Evolutionary conservation across 1,140 invertebrate species (phyloP), one percentile per base, ranked within the genome.

Genomic region (Saccostrea cuccullata): DNA sequence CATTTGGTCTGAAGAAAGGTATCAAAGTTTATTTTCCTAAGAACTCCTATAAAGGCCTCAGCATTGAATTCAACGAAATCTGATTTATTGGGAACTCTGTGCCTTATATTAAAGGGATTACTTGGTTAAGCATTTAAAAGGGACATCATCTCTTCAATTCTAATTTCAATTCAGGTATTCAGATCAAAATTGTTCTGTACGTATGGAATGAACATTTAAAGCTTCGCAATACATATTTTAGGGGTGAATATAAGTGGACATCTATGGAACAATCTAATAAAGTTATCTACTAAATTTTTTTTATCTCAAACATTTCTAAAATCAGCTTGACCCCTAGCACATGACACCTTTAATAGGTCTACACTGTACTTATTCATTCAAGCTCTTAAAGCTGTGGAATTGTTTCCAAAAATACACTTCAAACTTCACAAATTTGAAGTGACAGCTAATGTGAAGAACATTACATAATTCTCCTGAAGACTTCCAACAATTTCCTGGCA

Each of bases 51-150:
- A 36, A 36, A 26, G 26, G 30, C 70, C 70, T 26, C 70, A n/a
- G 60, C 60, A 67, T 15, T 26, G 70, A 77, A 30, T 30, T 26
- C 23, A 30, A 13, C 4, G 70, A 17, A 36, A 77, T 15, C 26
- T 77, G 70, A 77, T 77, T 77, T 77, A 77, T 77, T 77, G 70
- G 70, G 47, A 47, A 77, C 70, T 40, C 26, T 77, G 23, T 77
- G 8, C 70, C 15, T 17, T 11, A 12, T 8, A 77, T 13, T 26
- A 77, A 77, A 77, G 26, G 23, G 70, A 77, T 77, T 77, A 77
- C 23, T 77, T 77, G 13, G 26, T 77, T 26, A 6, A 73, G 26
- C 30, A 77, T 77, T 77, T 77, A 77, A 77, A 26, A 77, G 70
- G 70, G 70, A 30, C 70, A 77, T 77, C 70, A 77, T 11, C 70